Conservation (phyloP, 2,888 invertebrate species). For the Eupeodes luniger region DNA sequence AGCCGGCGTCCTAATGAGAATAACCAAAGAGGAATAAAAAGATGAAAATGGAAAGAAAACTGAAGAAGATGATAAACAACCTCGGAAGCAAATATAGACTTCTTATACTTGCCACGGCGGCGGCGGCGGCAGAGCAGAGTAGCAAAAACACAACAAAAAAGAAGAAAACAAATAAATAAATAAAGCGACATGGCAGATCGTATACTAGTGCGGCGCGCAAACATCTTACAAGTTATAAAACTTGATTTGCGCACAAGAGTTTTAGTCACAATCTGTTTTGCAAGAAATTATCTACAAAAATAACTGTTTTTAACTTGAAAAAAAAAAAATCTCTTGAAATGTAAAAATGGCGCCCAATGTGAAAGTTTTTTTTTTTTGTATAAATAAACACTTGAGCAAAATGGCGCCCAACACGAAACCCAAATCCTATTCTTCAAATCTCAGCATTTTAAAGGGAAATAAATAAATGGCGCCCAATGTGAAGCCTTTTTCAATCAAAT, state of each 20-base stretch:
- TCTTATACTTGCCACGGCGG: conserved; percentile 41
- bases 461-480: neutral
- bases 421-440: neutral
- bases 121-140: too few species aligned
- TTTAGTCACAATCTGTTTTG: conserved; percentile 19
- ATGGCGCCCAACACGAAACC: neutral
- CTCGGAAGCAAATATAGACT: conserved; percentile 60
- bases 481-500: neutral
- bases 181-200: conserved; percentile 47
- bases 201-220: conserved; percentile 44
- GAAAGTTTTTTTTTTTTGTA: neutral
- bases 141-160: conserved; percentile 16
- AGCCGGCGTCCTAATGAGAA: conserved; percentile 62
- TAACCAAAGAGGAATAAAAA: conserved; percentile 43
- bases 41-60: conserved; percentile 43
- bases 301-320: too few species aligned
- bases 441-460: too few species aligned
- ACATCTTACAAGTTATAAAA: conserved; percentile 48
- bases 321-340: neutral
- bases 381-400: neutral
- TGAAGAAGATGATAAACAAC: conserved; percentile 73
- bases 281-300: conserved; percentile 5
- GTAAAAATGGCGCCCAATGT: conserved; percentile 13
- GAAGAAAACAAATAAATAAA: conserved; percentile 67
- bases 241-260: conserved; percentile 57